Evolutionary conservation across 1,140 invertebrate genomes (phyloP).

Genomic region (Temnothorax nylanderi): DNA sequence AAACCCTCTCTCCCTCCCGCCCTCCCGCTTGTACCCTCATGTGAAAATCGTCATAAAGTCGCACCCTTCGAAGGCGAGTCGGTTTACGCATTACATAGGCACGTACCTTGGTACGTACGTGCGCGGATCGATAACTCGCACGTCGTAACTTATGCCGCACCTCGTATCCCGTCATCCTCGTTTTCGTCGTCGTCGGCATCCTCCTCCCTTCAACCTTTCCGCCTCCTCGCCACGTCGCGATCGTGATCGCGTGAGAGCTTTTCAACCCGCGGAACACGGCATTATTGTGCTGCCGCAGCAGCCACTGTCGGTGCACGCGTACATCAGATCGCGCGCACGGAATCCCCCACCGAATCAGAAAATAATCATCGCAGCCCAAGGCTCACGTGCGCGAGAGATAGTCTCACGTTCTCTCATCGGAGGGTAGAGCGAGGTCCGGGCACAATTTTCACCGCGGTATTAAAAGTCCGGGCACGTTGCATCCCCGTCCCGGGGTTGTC

Average conservation of each 20-base stretch:
- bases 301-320: conserved; percentile 42
- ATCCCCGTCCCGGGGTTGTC: conserved; percentile 38
- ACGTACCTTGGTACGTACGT: not conserved
- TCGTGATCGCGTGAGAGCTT: conserved; percentile 49
- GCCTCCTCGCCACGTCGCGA: not conserved
- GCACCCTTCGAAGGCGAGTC: conserved; percentile 32
- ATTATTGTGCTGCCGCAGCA: conserved; percentile 46
- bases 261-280: conserved; percentile 27
- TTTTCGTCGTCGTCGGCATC: conserved; percentile 16
- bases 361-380: conserved; percentile 56
- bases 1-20: not conserved
- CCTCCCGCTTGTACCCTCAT: no score
- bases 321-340: conserved; percentile 56
- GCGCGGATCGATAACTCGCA: conserved; percentile 57
- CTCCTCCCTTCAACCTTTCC: not conserved
- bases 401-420: conserved; percentile 56
- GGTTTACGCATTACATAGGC: conserved; percentile 37
- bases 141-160: conserved; percentile 49
- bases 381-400: conserved; percentile 56
- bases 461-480: conserved; percentile 58
- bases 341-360: conserved; percentile 60
- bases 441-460: conserved; percentile 53
- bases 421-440: not conserved
- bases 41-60: conserved; percentile 54
- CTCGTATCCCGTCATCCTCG: conserved; percentile 32